Base-by-base conservation (phyloP, 2,888 invertebrate genomes). In the Campoletis raptor region DNA sequence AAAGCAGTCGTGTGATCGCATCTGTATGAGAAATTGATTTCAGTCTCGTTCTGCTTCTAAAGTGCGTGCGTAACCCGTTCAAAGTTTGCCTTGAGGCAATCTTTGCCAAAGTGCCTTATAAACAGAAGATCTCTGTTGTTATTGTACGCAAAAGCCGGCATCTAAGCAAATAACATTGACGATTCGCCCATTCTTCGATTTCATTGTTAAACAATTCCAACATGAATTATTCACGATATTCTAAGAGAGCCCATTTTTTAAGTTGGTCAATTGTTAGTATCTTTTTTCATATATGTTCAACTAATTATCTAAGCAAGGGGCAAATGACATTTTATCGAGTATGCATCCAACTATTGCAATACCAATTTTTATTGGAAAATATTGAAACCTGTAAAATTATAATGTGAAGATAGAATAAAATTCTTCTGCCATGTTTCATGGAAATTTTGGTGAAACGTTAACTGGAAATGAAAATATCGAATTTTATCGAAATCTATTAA, bases 1-100 rank as follows among this genome's bases (percentile, higher is more conserved):
- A 54, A 54, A 21, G 1, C 6, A 54, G 0, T 72, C 10, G 18
- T 52, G 10, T 64, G 52, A 45, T 36, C 57, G 57, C 45, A 12
- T 12, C 52, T 24, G 2, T n/a, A 57, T 76, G 24, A 42, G 30
- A 73, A 79, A 73, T 79, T 73, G 78, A 79, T 73, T 42, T 40
- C 21, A 78, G 73, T 78, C 30, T 9, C 9, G 9, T 83, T 73
- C 30, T 24, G n/a, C 66, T n/a, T 64, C 24, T 70, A 18, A 37
- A 45, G 52, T 21, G 21, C 52, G 15, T 61, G n/a, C n/a, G 37
- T 54, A 66, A 54, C 61, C 40, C 40, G 24, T 18, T 76, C 70
- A 18, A 72, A 77, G 37, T 64, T 76, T 61, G 67, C 81, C 42
- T 36, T 2, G 37, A 40, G 61, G 24, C n/a, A n/a, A 42, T 54